These are phyloP conservation scores for Nesometra sesokonis DNA, from an alignment of 35 echinoderm and acorn worm genomes.

Conservation along the genomic window DNA sequence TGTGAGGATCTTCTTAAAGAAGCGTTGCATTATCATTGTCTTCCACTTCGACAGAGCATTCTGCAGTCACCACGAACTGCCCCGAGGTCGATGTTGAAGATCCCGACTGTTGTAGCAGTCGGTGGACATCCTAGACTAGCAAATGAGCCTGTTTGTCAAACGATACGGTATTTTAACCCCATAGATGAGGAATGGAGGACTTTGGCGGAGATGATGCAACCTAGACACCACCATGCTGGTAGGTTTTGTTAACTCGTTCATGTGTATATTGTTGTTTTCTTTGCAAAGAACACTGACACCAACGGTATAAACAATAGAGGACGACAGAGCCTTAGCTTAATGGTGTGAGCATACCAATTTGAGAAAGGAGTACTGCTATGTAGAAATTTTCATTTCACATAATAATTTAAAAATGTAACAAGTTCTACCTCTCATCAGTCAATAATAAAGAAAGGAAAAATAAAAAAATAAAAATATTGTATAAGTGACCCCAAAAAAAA, in stretches of 20 bases:
- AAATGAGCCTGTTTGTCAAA: conserved; percentile 55
- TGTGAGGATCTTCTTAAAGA: conserved; percentile 79
- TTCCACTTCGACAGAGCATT: conserved; percentile 74
- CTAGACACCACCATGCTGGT: conserved; percentile 89
- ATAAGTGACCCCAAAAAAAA: too few species aligned
- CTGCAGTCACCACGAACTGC: conserved; percentile 64
- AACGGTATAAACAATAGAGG: background rate
- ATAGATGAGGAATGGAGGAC: conserved; percentile 31
- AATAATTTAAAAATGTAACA: too few species aligned
- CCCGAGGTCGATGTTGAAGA: conserved; percentile 49
- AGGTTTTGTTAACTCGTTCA: too few species aligned
- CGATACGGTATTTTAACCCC: conserved; percentile 60
- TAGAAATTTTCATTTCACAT: too few species aligned
- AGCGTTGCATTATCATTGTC: conserved; percentile 87
- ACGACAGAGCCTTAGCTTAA: too few species aligned
- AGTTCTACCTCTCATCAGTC: too few species aligned
- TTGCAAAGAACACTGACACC: background rate
- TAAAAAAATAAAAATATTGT: too few species aligned
- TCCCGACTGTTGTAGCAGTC: conserved; percentile 55
- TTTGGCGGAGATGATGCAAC: conserved; percentile 61
- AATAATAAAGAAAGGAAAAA: too few species aligned
- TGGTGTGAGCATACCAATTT: too few species aligned
- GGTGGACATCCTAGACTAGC: conserved; percentile 77
- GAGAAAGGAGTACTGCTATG: too few species aligned
- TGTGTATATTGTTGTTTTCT: background rate